These are phyloP conservation scores for Dasyornis broadbenti DNA, from an alignment of 2,113 vertebrate species.

Conservation along the genomic window DNA sequence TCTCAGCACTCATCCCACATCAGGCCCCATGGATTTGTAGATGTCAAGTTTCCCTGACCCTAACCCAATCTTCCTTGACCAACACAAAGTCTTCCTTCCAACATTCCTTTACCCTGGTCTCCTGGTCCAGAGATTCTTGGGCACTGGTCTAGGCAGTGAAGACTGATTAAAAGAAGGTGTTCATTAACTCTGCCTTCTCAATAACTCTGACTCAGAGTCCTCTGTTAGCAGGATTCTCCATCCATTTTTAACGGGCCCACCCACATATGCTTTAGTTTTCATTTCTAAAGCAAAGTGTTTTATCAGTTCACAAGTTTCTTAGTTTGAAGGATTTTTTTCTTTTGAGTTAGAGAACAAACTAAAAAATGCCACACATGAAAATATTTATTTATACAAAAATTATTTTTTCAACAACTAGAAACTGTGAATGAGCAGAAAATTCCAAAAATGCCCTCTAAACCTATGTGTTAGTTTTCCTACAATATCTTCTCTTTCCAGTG, in stretches of 20 bases:
- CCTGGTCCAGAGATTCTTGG: not conserved
- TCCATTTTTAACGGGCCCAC: not conserved
- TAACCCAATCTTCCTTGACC: not conserved
- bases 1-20: not conserved
- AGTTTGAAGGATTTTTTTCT: fast-evolving
- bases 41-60: not conserved
- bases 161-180: not conserved
- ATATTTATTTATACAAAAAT: not conserved
- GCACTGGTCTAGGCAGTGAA: not conserved
- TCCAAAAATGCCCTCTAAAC: not conserved
- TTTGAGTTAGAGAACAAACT: not conserved
- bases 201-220: too few relatives aligned
- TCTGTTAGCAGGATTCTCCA: not conserved
- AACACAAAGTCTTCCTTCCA: not conserved
- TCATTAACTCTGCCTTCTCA: not conserved
- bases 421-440: not conserved
- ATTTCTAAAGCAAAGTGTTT: not conserved
- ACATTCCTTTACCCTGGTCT: not conserved
- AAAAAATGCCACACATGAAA: not conserved
- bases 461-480: fast-evolving
- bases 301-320: not conserved
- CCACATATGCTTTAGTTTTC: not conserved
- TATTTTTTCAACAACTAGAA: not conserved
- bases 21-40: not conserved
- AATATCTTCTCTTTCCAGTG: not conserved